phyloP scores from a whole-genome alignment of 1,140 invertebrate species.

The Solenopsis fugax region DNA sequence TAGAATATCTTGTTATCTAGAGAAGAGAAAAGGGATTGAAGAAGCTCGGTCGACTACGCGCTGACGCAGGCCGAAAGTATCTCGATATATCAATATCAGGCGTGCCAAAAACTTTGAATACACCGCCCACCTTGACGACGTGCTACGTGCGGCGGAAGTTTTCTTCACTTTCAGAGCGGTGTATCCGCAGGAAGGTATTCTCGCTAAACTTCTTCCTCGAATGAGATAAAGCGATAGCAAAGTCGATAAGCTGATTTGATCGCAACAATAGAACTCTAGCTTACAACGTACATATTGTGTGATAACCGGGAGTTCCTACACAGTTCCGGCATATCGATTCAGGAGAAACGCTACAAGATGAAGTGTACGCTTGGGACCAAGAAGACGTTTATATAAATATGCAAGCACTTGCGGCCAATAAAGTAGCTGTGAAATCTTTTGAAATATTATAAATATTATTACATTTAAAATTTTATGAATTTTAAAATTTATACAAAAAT shows the following conservation, averaged over 20 bases:
- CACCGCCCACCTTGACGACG: constrained; percentile 68
- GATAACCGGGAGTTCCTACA: constrained; percentile 53
- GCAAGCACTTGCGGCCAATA: constrained; percentile 28
- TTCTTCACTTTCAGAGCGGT: constrained; percentile 64
- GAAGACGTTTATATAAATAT: constrained; percentile 52
- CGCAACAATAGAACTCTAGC: constrained; percentile 57
- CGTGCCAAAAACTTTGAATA: constrained; percentile 79
- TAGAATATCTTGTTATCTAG: constrained; percentile 70
- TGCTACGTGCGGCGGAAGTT: constrained; percentile 64
- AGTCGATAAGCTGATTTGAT: constrained; percentile 72
- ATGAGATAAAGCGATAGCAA: constrained; percentile 62
- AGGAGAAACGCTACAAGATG: constrained; percentile 48
- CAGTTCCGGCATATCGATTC: constrained; percentile 59
- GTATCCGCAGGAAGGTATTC: constrained; percentile 70
- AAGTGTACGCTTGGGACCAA: constrained; percentile 40
- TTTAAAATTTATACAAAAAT: background rate
- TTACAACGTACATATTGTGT: constrained; percentile 65
- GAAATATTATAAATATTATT: background rate
- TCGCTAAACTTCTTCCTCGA: constrained; percentile 64
- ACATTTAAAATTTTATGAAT: background rate
- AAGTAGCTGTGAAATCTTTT: constrained; percentile 23
- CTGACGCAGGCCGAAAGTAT: constrained; percentile 75
- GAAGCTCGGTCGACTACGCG: constrained; percentile 61
- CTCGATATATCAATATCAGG: constrained; percentile 78
- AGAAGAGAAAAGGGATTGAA: constrained; percentile 54